These are phyloP conservation scores for Psittacara wagleri DNA, from an alignment of 2,113 vertebrate genomes.

Conservation along the genomic window DNA sequence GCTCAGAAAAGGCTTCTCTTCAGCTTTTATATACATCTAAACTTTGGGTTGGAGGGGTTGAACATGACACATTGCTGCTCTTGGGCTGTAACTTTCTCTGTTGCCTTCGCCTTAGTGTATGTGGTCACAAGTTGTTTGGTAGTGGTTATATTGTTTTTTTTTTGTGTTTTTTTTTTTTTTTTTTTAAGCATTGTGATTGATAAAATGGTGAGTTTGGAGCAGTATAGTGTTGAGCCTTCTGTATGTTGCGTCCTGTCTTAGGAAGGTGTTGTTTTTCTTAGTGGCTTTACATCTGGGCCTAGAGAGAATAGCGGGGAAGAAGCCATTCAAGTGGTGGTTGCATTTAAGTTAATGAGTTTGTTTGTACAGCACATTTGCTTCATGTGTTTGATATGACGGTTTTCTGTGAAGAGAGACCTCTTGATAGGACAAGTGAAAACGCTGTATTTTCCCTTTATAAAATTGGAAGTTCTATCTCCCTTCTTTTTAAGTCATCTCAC, in stretches of 20 bases:
- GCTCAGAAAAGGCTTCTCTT: neutral
- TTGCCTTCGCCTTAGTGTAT: neutral
- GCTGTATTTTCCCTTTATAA: neutral
- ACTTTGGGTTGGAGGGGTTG: neutral
- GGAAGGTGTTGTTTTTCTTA: neutral
- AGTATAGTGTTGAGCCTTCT: neutral
- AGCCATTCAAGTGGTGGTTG: neutral
- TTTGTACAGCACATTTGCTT: neutral
- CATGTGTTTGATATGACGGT: neutral
- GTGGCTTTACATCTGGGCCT: neutral
- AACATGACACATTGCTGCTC: rapidly evolving
- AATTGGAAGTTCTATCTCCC: neutral
- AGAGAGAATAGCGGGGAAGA: neutral
- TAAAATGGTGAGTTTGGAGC: rapidly evolving
- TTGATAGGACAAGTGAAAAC: neutral
- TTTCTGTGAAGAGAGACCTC: neutral
- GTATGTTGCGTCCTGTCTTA: neutral
- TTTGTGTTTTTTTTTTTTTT: neutral
- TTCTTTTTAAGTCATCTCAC: neutral
- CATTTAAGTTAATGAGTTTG: neutral
- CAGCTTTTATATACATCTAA: neutral
- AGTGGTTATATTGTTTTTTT: neutral
- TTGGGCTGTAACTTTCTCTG: neutral
- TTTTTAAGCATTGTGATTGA: rapidly evolving
- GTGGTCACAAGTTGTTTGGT: neutral